Conservation (phyloP, 2,113 vertebrate species). For the Mormoops blainvillei region DNA sequence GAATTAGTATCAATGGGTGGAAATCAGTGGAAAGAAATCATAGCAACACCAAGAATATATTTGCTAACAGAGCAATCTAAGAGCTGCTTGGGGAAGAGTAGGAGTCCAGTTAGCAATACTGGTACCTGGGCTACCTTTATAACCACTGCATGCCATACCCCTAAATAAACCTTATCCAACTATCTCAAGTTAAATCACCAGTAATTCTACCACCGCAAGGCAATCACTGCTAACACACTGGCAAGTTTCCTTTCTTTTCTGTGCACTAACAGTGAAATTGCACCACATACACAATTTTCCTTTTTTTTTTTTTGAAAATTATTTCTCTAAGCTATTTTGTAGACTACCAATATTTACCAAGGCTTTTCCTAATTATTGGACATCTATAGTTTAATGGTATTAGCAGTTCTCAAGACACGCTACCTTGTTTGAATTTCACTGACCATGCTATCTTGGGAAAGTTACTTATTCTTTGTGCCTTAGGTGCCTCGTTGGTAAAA, state of each 20-base stretch:
- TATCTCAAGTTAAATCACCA: background rate
- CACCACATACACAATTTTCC: background rate
- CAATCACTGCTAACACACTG: background rate
- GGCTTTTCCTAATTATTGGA: background rate
- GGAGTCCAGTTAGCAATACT: background rate
- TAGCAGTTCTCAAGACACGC: background rate
- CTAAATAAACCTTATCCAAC: background rate
- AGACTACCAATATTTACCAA: background rate
- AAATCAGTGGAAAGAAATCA: background rate
- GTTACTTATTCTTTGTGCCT: background rate
- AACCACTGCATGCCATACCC: too few relatives aligned
- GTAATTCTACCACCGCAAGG: background rate
- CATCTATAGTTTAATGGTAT: background rate
- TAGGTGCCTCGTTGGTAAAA: background rate
- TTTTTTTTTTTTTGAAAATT: background rate
- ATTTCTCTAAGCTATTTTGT: background rate
- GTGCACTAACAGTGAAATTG: background rate
- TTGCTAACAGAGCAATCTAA: background rate
- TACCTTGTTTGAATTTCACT: background rate
- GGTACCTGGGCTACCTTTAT: background rate
- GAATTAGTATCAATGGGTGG: background rate
- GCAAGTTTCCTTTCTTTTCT: background rate
- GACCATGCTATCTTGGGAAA: background rate
- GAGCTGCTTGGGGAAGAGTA: background rate
- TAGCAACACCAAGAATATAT: background rate